phyloP scores from a whole-genome alignment of 2,797 vertebrate genomes.

The Poeciliopsis presidionis region DNA sequence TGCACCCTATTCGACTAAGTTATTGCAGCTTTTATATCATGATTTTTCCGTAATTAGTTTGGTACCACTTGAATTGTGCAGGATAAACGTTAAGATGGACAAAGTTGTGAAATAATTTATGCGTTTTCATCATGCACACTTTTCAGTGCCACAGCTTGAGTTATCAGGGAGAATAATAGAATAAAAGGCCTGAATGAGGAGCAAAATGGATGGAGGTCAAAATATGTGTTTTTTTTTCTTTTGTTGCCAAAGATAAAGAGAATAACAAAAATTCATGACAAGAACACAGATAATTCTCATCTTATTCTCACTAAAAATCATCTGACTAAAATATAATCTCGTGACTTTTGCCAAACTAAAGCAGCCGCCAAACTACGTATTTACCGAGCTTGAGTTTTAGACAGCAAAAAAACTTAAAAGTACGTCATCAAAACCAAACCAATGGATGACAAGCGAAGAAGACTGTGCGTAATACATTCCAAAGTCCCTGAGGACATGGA shows the following conservation, averaged over 20 bases:
- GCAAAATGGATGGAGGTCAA: not conserved
- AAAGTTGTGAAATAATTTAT: not conserved
- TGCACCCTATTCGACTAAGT: not conserved
- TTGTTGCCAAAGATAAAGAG: not conserved
- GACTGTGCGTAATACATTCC: not conserved
- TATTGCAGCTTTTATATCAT: not conserved
- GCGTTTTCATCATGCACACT: not conserved
- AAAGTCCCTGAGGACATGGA: not conserved
- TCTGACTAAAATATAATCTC: not conserved
- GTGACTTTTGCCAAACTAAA: not conserved
- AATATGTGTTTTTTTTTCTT: not conserved
- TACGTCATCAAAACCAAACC: not conserved
- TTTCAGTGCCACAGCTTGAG: not conserved
- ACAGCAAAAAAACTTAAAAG: not conserved
- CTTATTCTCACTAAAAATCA: not conserved
- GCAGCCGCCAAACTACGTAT: not conserved
- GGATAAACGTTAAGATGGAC: not conserved
- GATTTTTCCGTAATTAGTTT: not conserved
- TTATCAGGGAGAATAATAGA: too few relatives aligned
- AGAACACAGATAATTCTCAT: not conserved
- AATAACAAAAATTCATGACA: not conserved
- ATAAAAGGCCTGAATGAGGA: too few relatives aligned
- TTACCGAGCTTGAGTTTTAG: not conserved
- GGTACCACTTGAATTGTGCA: not conserved
- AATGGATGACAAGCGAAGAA: not conserved